These are phyloP conservation scores for Apistogramma diplotaenia DNA, from an alignment of 2,113 vertebrate species.

Conservation along the genomic window DNA sequence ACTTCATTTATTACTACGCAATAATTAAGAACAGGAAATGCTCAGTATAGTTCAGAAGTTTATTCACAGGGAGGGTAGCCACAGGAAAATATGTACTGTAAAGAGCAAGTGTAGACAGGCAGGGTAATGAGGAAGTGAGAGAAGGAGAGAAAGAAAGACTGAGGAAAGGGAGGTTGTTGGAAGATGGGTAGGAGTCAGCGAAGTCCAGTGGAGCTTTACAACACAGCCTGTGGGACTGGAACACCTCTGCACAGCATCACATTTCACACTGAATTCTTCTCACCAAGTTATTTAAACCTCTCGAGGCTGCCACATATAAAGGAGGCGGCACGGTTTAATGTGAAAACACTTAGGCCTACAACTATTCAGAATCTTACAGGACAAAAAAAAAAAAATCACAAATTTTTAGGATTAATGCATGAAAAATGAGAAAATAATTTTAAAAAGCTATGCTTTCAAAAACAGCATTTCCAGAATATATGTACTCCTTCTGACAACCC, in stretches of 20 bases:
- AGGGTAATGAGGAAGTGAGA: background rate
- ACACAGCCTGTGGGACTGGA: constrained; percentile 51
- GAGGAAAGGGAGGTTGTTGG: constrained; percentile 1
- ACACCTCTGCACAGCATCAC: constrained; percentile 52
- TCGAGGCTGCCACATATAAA: constrained; percentile 16
- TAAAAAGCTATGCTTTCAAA: background rate
- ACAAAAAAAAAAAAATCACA: background rate
- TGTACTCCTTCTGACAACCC: background rate
- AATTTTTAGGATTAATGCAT: background rate
- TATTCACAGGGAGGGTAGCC: constrained; percentile 28
- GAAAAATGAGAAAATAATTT: no score
- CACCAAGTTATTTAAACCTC: constrained; percentile 37
- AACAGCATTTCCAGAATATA: background rate
- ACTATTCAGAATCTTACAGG: background rate
- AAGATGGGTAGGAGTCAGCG: constrained; percentile 17
- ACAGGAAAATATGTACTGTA: constrained; percentile 27
- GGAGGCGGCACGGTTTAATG: constrained; percentile 1
- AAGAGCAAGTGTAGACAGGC: constrained; percentile 18
- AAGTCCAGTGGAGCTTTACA: constrained; percentile 37
- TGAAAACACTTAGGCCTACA: background rate
- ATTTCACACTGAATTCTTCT: constrained; percentile 57
- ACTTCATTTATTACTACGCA: constrained; percentile 52
- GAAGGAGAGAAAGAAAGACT: background rate
- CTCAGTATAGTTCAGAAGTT: constrained; percentile 38
- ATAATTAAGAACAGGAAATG: constrained; percentile 61